These are phyloP conservation scores for Sinodicranocentrus sp. DNA, from an alignment of 2,888 invertebrate genomes.

Conservation along the genomic window DNA sequence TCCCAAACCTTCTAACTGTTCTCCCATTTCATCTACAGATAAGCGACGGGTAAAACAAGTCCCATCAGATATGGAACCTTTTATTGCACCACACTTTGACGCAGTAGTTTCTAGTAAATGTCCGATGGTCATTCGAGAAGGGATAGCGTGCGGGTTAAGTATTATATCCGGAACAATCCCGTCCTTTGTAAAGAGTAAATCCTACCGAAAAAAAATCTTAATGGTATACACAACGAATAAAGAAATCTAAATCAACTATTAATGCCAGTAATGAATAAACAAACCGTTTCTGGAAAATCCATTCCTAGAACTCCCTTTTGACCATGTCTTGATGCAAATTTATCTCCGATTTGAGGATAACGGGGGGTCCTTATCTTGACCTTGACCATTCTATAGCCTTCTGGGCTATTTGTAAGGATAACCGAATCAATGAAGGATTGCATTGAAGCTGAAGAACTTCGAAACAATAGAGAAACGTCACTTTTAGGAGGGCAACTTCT, in stretches of 20 bases:
- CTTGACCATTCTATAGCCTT: conserved; percentile 83
- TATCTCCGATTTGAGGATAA: conserved; percentile 83
- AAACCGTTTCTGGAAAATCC: conserved; percentile 79
- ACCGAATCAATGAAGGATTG: conserved; percentile 83
- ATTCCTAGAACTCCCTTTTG: conserved; percentile 84
- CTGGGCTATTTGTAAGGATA: conserved; percentile 82
- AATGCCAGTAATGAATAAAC: too few relatives aligned
- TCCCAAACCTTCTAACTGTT: conserved; percentile 77
- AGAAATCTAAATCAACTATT: too few relatives aligned
- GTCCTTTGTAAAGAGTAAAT: conserved; percentile 79
- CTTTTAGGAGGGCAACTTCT: conserved; percentile 79
- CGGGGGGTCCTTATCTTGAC: conserved; percentile 80
- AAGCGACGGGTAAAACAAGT: conserved; percentile 33
- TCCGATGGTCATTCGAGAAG: conserved; percentile 83
- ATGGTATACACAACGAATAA: too few relatives aligned
- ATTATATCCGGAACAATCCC: conserved; percentile 83
- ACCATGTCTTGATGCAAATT: conserved; percentile 83
- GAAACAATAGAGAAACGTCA: conserved; percentile 79
- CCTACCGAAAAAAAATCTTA: conserved; percentile 74
- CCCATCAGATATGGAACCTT: conserved; percentile 48
- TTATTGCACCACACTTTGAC: conserved; percentile 78
- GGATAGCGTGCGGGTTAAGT: conserved; percentile 84
- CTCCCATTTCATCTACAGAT: conserved; percentile 24
- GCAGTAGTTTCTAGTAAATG: conserved; percentile 83
- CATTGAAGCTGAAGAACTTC: conserved; percentile 80